Base-by-base conservation (phyloP, 2,797 vertebrate genomes). In the Antennarius maculatus region DNA sequence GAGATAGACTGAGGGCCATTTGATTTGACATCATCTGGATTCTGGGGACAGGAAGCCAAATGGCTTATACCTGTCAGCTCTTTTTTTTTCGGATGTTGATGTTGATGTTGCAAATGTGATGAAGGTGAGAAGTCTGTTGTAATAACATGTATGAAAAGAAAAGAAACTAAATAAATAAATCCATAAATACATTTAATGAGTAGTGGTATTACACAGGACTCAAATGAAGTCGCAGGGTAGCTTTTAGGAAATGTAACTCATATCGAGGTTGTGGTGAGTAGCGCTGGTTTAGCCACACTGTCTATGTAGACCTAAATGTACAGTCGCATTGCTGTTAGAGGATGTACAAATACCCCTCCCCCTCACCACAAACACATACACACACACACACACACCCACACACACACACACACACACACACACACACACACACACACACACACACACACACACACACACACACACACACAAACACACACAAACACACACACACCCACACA, bases 201-300 rank as follows among this genome's bases (percentile, higher is more conserved):
- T 41, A 51, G 14, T 31, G 27, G 29, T 67, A 61, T 55, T 53
- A 54, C 65, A 52, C 51, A 60, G 18, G 43, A 34, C 42, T 73
- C 37, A 64, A 34, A 37, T 56, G 12, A 48, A 68, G 53, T 49
- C 50, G 42, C 55, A 27, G 64, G 28, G 23, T 65, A 53, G 71
- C 68, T 69, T 86, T 79, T 75, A 74, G 80, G 88, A 90, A 85
- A 83, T 78, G 51, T 69, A 77, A 76, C 57, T 83, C 78, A 65
- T 75, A 78, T 70, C 80, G 87, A 86, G 87, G 84, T 91, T 89
- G 83, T 86, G 88, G 87, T 83, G 70, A 84, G 74, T 31, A 71
- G 68, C 14, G n/a, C 74, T 78, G 71, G 85, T 86, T 90, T 88
- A 88, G 86, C 86, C 86, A 11, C 87, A 87, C 74, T 85, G 79